These are phyloP conservation scores for Meandrina meandrites DNA, from an alignment of 92 coral and sea anemone genomes.

Conservation along the genomic window DNA sequence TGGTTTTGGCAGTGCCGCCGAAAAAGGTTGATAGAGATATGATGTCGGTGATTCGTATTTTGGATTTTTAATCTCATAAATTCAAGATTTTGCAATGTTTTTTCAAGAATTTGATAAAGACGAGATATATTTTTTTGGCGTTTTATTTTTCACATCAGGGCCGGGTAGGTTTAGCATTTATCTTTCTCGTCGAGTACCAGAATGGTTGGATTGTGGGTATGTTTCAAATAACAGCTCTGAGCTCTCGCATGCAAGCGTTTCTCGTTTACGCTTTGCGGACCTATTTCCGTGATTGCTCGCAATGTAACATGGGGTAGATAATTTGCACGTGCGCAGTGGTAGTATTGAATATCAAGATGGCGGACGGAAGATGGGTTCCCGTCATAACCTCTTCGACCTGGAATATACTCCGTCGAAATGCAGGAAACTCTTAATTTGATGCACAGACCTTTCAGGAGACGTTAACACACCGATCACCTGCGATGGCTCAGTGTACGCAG, in stretches of 20 bases:
- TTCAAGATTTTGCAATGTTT: too few relatives aligned
- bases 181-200: too few relatives aligned
- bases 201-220: too few relatives aligned
- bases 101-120: neutral
- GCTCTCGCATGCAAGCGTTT: too few relatives aligned
- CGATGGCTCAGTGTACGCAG: conserved; percentile 97
- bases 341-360: conserved; percentile 82
- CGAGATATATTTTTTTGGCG: neutral
- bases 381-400: neutral
- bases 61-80: neutral
- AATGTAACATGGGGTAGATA: conserved; percentile 41
- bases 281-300: conserved; percentile 31
- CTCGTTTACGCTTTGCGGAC: conserved; percentile 28
- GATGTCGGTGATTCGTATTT: neutral
- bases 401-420: conserved; percentile 20
- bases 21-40: too few relatives aligned
- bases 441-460: neutral
- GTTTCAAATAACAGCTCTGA: too few relatives aligned
- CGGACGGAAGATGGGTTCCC: conserved; percentile 57
- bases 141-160: too few relatives aligned
- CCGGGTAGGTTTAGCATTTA: too few relatives aligned
- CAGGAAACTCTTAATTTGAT: conserved; percentile 15
- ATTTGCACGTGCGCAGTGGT: conserved; percentile 65
- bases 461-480: neutral
- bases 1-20: neutral